phyloP scores from a whole-genome alignment of 1,140 invertebrate species.

The Procambarus clarkii region DNA sequence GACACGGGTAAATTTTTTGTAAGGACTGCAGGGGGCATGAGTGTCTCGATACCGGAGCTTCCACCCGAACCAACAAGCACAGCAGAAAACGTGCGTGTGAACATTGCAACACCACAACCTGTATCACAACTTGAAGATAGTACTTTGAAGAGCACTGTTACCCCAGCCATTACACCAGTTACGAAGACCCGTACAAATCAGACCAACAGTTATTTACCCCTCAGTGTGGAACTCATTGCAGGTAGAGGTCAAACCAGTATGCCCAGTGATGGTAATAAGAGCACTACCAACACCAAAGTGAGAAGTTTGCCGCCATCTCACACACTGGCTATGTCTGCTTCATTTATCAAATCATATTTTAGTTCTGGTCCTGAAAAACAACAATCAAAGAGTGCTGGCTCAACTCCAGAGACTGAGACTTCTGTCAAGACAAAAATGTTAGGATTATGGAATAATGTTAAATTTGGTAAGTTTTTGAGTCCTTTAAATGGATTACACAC shows the following conservation, averaged over 20 bases:
- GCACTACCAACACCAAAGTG: constrained; percentile 22
- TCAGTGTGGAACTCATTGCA: constrained; percentile 52
- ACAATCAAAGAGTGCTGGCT: constrained; percentile 20
- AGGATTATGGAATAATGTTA: constrained; percentile 63
- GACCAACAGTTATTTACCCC: constrained; percentile 31
- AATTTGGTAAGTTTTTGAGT: constrained; percentile 36
- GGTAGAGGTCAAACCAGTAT: constrained; percentile 46
- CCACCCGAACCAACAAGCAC: neutral
- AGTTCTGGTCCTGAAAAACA: constrained; percentile 35
- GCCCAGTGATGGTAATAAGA: constrained; percentile 40
- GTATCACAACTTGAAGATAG: constrained; percentile 4
- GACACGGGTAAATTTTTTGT: constrained; percentile 38
- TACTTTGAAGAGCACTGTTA: neutral
- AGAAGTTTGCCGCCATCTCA: constrained; percentile 49
- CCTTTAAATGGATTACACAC: neutral
- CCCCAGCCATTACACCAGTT: neutral
- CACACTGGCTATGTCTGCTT: constrained; percentile 55
- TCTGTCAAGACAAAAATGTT: constrained; percentile 61
- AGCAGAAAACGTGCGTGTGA: neutral
- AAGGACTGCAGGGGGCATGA: constrained; percentile 53
- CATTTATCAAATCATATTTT: constrained; percentile 52
- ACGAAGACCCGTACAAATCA: neutral
- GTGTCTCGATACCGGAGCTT: constrained; percentile 35
- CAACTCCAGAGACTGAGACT: constrained; percentile 48
- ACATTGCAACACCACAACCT: neutral